Conservation (phyloP, 1,140 invertebrate genomes). For the Conus betulinus region DNA sequence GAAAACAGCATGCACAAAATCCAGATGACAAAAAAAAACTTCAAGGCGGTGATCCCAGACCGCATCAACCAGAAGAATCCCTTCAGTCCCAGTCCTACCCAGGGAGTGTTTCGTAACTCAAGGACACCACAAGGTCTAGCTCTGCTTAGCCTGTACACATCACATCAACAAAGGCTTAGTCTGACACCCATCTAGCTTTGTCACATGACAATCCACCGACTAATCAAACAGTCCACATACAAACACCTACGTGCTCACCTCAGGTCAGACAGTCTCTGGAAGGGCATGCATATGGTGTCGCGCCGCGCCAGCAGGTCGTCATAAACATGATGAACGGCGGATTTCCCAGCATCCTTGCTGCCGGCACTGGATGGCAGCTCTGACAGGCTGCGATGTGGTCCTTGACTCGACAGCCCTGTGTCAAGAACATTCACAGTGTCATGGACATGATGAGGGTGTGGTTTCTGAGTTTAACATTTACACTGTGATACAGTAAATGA, state of each 20-base stretch:
- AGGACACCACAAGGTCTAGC: no score
- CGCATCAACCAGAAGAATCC: no score
- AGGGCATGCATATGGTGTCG: conserved; percentile 70
- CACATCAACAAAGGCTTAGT: no score
- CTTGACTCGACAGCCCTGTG: conserved; percentile 70
- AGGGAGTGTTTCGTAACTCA: no score
- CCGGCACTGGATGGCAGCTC: neutral
- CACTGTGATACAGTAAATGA: neutral
- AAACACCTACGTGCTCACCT: conserved; percentile 46
- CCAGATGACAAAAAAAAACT: no score
- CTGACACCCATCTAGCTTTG: no score
- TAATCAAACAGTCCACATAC: neutral
- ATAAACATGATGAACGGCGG: conserved; percentile 58
- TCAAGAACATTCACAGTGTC: neutral
- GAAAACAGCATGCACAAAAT: no score
- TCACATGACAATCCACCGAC: no score
- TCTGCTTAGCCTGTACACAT: no score
- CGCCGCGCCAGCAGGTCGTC: conserved; percentile 70
- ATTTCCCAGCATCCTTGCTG: conserved; percentile 31
- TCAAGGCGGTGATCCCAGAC: no score
- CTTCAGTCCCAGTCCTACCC: no score
- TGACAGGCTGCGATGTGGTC: conserved; percentile 68
- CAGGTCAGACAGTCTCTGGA: conserved; percentile 63
- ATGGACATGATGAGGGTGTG: neutral
- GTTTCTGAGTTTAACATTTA: neutral